Evolutionary conservation across 1,140 invertebrate genomes (phyloP).

Genomic region (Drosophila lacteicornis): DNA sequence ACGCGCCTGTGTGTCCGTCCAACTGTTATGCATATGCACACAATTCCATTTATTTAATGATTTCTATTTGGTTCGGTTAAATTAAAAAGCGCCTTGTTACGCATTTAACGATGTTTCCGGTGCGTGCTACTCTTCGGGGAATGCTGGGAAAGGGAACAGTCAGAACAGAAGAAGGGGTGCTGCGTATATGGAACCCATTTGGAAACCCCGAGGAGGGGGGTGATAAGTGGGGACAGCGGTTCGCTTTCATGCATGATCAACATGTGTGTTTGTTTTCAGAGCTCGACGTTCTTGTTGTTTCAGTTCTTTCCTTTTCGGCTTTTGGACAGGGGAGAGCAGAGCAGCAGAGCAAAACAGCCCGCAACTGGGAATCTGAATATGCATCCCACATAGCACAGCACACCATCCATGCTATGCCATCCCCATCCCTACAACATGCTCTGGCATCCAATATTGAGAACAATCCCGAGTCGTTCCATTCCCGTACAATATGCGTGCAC

Average conservation of each 20-base stretch:
- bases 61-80: slow-evolving; percentile 69
- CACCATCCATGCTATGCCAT: slow-evolving; percentile 1
- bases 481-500: slow-evolving; percentile 15
- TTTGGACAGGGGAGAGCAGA: slow-evolving; percentile 24
- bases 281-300: slow-evolving; percentile 24
- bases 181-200: not conserved
- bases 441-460: slow-evolving; percentile 21
- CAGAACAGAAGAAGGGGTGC: slow-evolving; percentile 14
- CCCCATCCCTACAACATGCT: not conserved
- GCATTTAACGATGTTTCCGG: slow-evolving; percentile 79
- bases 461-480: slow-evolving; percentile 13
- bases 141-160: slow-evolving; percentile 15
- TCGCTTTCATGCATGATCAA: slow-evolving; percentile 63
- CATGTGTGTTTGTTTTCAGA: slow-evolving; percentile 63
- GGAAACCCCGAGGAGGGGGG: slow-evolving; percentile 5
- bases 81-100: slow-evolving; percentile 81
- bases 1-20: slow-evolving; percentile 33
- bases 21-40: slow-evolving; percentile 74
- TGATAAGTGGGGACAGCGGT: slow-evolving; percentile 32
- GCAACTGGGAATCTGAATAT: slow-evolving; percentile 54
- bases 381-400: slow-evolving; percentile 22
- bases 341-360: slow-evolving; percentile 13
- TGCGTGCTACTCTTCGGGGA: slow-evolving; percentile 48
- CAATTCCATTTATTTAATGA: slow-evolving; percentile 74
- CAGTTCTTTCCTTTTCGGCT: slow-evolving; percentile 21